Percentiles rank a stretch among this genome's conserved stretches.
phyloP scores from a whole-genome alignment of 2,888 invertebrate species.

The Mimas tiliae region DNA sequence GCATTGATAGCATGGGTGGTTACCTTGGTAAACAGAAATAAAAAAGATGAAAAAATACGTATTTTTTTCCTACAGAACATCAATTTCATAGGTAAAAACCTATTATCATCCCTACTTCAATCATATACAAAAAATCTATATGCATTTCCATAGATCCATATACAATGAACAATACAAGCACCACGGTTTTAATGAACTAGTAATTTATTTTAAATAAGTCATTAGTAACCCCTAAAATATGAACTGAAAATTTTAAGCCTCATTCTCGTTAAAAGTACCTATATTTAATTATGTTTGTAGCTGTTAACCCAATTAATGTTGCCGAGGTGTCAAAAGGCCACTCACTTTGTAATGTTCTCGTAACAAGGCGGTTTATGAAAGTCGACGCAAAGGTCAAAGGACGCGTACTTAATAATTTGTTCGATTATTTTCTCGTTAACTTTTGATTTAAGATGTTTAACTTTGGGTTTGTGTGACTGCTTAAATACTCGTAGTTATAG shows the following conservation, averaged over 20 bases:
- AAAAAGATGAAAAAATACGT: no score
- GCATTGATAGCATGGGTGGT: no score
- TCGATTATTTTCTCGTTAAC: conserved; percentile 14
- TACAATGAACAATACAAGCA: no score
- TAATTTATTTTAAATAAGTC: no score
- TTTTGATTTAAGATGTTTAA: conserved; percentile 14
- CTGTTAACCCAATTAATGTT: conserved; percentile 12
- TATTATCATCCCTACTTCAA: no score
- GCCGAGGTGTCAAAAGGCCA: conserved; percentile 18
- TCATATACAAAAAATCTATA: no score
- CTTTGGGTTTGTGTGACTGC: neutral
- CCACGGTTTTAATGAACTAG: no score
- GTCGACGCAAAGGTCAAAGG: conserved; percentile 10
- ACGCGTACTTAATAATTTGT: conserved; percentile 7
- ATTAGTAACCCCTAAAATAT: neutral
- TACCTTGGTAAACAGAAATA: no score
- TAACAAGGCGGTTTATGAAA: conserved; percentile 6
- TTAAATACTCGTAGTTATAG: neutral
- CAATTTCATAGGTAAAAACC: no score
- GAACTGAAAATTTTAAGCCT: neutral
- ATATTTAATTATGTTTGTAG: conserved; percentile 20
- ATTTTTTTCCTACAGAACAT: no score
- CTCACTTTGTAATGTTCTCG: neutral
- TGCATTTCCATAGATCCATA: no score
- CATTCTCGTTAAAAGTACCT: neutral